Evolutionary conservation across 2,113 vertebrate species (phyloP).

Genomic region (Ammospiza nelsoni): DNA sequence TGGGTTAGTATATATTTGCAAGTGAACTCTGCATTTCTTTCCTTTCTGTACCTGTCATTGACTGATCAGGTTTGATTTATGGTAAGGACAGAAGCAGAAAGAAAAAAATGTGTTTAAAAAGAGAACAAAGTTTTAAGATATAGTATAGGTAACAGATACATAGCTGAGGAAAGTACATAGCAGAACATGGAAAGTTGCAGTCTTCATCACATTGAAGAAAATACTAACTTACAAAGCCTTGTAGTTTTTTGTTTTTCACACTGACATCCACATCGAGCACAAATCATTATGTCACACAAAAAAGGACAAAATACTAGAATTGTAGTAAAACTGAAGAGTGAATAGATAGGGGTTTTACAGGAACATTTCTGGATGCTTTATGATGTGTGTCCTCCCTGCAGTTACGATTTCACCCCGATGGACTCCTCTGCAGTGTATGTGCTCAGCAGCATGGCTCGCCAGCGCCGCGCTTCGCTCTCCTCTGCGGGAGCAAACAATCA

Average conservation of each 20-base stretch:
- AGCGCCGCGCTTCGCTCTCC: constrained; percentile 92
- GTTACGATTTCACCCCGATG: constrained; percentile 97
- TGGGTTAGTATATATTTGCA: neutral
- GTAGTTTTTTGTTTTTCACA: neutral
- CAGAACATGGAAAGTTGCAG: neutral
- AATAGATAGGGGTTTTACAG: neutral
- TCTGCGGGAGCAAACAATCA: constrained; percentile 85
- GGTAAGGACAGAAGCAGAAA: neutral
- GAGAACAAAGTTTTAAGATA: neutral
- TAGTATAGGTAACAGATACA: neutral
- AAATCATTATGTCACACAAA: neutral
- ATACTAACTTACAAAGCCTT: neutral
- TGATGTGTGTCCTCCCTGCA: constrained; percentile 37
- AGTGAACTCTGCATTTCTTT: neutral
- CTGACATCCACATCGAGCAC: neutral
- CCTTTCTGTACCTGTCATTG: neutral
- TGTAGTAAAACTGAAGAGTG: neutral
- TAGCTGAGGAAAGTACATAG: neutral
- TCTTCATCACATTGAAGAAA: neutral
- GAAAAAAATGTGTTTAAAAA: neutral
- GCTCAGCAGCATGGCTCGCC: constrained; percentile 98
- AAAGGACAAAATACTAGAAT: neutral
- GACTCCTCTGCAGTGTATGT: constrained; percentile 99
- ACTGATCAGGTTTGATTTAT: neutral
- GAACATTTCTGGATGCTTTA: neutral